Conservation (phyloP, 2,888 invertebrate species). For the Phalera bucephala region DNA sequence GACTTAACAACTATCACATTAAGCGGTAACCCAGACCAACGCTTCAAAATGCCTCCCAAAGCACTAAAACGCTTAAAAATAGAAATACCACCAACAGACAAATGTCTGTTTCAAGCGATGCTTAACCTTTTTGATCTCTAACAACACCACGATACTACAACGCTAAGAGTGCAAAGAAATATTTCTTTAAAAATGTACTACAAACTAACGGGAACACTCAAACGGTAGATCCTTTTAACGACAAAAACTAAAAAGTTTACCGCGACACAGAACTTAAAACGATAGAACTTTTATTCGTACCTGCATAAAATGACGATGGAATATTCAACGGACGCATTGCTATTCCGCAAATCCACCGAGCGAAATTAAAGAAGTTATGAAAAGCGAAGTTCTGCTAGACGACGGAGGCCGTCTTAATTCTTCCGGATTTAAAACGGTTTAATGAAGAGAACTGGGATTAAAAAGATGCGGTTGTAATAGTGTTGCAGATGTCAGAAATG, state of each 20-base stretch:
- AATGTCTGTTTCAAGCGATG: too few species aligned
- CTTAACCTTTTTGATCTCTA: too few species aligned
- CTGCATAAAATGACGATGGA: constrained; percentile 55
- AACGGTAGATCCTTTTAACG: neutral
- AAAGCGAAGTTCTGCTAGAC: constrained; percentile 46
- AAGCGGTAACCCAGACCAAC: too few species aligned
- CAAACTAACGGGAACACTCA: neutral
- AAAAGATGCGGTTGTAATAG: constrained; percentile 18
- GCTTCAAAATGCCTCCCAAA: too few species aligned
- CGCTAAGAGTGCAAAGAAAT: too few species aligned
- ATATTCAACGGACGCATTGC: constrained; percentile 46
- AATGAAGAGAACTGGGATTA: constrained; percentile 47
- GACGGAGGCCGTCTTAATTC: constrained; percentile 39
- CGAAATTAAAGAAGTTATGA: constrained; percentile 65
- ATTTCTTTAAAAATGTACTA: neutral
- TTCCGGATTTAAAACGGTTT: constrained; percentile 44
- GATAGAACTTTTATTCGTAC: constrained; percentile 55
- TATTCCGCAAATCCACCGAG: constrained; percentile 43
- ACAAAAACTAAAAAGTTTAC: constrained; percentile 36
- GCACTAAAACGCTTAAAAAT: too few species aligned
- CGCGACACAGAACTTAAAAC: constrained; percentile 31
- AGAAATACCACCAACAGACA: too few species aligned
- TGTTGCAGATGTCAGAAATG: neutral
- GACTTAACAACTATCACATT: too few species aligned
- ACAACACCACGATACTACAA: too few species aligned